Base-by-base conservation (phyloP, 2,797 vertebrate species). In the Myotis pilosus region DNA sequence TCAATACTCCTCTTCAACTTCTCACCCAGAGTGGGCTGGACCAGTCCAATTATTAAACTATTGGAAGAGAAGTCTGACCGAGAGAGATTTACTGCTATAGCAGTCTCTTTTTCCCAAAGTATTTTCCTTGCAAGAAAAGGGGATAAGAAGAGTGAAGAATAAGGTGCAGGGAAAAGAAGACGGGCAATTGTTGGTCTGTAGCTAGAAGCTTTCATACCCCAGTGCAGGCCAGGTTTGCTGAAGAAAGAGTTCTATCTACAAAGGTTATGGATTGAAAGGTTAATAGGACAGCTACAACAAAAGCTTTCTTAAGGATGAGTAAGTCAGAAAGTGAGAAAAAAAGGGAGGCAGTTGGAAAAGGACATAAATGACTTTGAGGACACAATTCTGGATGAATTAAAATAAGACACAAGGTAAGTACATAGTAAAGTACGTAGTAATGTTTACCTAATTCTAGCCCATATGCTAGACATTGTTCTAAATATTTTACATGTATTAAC, bases 281-380 rank as follows among this genome's bases (percentile, higher is more conserved):
- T 96, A 93, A 92, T 53, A 71, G 74, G 44, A 72, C 19, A 20
- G 55, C 41, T 68, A n/a, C 12, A 66, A 87, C 4, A 28, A 91
- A 90, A 92, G n/a, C 78, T 94, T 92, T 49, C 7, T 74, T 69
- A 69, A 38, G 41, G 9, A 87, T 83, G 55, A 44, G 23, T 87
- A 91, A 53, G 30, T 88, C 62, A 87, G 81, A 68, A 74, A 93
- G 80, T 47, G 84, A 94, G 60, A 74, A 62, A 84, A 87, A 91
- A 75, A 60, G 28, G 81, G 78, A 81, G 38, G 66, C 74, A 71
- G 30, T 55, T 94, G 64, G n/a, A 81, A 30, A 91, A 93, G 10
- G 64, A 60, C 68, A 78, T 62, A 44, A 69, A 85, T 83, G 55
- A 55, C n/a, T 91, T 85, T 86, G 22, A 79, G 69, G 49, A 51